These are phyloP conservation scores for Parapristionchus giblindavisi DNA, from an alignment of 2,888 invertebrate species.

Conservation along the genomic window DNA sequence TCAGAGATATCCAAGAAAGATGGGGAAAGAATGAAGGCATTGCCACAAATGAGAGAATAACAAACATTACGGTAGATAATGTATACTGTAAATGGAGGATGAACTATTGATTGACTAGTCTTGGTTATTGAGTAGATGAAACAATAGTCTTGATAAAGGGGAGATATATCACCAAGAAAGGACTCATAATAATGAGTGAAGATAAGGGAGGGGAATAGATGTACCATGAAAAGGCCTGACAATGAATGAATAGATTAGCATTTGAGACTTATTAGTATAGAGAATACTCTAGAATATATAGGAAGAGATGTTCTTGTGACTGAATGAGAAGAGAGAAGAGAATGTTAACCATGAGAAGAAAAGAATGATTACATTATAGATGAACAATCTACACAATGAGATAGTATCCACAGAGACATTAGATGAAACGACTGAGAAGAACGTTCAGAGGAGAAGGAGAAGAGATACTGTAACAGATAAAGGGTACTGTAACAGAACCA, in stretches of 20 bases:
- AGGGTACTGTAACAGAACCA: background rate
- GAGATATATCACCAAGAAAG: background rate
- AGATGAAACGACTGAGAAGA: background rate
- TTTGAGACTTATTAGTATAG: too few species aligned
- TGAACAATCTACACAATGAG: too few species aligned
- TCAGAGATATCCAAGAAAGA: slow-evolving; percentile 2
- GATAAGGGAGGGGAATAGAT: background rate
- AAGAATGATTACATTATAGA: background rate
- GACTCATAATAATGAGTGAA: background rate
- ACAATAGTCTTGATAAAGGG: too few species aligned
- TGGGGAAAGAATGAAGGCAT: background rate
- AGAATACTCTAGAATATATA: too few species aligned
- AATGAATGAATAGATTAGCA: background rate
- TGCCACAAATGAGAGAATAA: background rate
- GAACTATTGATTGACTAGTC: background rate
- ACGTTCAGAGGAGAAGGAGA: background rate
- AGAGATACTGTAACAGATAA: background rate
- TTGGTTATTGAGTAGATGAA: background rate
- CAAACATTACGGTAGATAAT: too few species aligned
- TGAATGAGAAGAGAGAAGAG: slow-evolving; percentile 1
- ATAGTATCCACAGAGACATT: too few species aligned
- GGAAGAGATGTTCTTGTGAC: too few species aligned
- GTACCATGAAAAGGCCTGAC: background rate
- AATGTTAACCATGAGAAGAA: background rate
- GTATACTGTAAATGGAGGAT: too few species aligned